Base-by-base conservation (phyloP, 2,113 vertebrate genomes). In the Thamnophis sirtalis region DNA sequence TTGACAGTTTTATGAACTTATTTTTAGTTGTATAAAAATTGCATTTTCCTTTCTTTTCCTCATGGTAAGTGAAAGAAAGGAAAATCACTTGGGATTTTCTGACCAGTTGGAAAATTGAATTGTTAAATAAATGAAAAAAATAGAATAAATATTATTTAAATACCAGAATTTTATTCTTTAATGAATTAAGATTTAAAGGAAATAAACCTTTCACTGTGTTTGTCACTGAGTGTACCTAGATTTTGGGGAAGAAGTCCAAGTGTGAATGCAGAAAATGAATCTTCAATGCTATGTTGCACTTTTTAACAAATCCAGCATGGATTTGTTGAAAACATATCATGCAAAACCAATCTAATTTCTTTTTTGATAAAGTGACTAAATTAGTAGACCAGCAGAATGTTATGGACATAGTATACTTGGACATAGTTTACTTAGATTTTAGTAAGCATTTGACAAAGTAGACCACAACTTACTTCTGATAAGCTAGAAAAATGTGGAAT, bases 21-120 rank as follows among this genome's bases (percentile, higher is more conserved):
- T 95, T 95, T 96, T 95, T 88, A 96, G 94, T 94, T 95, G 92
- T 90, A 93, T 92, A 68, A 85, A 92, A 97, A 96, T 89, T 53
- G 17, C 53, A 85, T 92, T 90, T 11, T 15, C 0, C 24, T 93
- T 19, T 11, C 53, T 94, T 96, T 91, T 93, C 88, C 94, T 86
- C 2, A 43, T 86, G 43, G 9, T 84, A 84, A 63, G 19, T 92
- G 84, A 90, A 87, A 95, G 63, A 89, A 80, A 90, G 89, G 6
- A 3, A 91, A 91, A 50, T 63, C 90, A 91, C 80, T 95, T 94
- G 26, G 87, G 56, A 92, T 73, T 84, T 63, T 50, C 0, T 4
- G 92, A 9, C 26, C 86, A 91, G 84, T 84, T 33, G 38, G 50
- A 90, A 91, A 95, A 15, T 19, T 88, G 33, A 49, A 94, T 90